Base-by-base conservation (phyloP, 92 coral and sea anemone genomes). In the Phenganax marumi region DNA sequence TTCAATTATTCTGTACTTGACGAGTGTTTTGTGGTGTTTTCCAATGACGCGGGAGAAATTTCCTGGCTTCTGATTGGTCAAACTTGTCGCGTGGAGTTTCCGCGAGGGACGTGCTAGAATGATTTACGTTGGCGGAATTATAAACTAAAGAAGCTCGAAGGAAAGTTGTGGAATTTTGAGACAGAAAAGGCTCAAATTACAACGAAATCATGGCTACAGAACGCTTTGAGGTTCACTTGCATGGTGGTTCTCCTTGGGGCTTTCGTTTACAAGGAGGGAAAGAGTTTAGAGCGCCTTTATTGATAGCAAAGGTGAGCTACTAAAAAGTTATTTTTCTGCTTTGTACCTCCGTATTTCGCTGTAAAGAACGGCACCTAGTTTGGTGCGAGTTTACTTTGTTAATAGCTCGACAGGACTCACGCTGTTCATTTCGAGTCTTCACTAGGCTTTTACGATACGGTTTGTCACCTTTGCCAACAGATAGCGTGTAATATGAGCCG, bases 191-290 rank as follows among this genome's bases (percentile, higher is more conserved):
- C 68, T 62, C 68, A 62, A 62, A 62, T 62, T 62, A 62, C 68
- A 62, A 62, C 12, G 43, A 39, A 17, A 62, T 33, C 33, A 77
- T 77, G 81, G 70, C 77, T 81, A 33, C 93, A 26, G 97, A 94
- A 69, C 89, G 70, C 63, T 90, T 86, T 77, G 93, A 94, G 87
- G 97, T 92, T 65, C 87, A 88, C 46, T 82, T 94, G n/a, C 81
- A 85, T 72, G 98, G 98, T 50, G 98, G 98, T 50, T 92, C 94
- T 17, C 98, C 98, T 57, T 94, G 98, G 98, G 98, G 98, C 65
- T 94, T 94, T 84, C 75, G 98, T 64, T 87, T 94, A 47, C 98
- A 94, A 58, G 98, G 98, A 79, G 98, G 98, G 25, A 94, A 88
- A 48, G 98, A 94, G 85, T 94, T 94, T 60, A 77, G 98, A 66